Evolutionary conservation across 1,140 invertebrate species (phyloP), one percentile per base, ranked within the genome.

Genomic region (Teleopsis dalmanni): DNA sequence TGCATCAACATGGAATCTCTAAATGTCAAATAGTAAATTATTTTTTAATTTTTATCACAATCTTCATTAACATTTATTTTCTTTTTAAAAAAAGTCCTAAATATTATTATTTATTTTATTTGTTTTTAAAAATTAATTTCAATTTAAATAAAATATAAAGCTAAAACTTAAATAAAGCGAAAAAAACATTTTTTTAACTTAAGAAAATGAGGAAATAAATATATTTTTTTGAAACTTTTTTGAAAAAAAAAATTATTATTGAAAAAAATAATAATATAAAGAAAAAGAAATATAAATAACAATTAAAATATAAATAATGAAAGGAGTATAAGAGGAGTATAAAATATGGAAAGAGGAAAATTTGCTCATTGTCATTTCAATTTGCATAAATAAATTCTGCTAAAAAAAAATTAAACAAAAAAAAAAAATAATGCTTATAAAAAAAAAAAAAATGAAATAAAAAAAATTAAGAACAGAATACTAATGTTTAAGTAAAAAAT

Each of bases 221-320:
- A 65, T 65, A 65, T 65, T 65, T 65, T 65, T 65, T 65, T 65
- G 62, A 65, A 56, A 62, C 57, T 56, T 65, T 64, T 65, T 65
- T 59, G 54, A 60, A n/a, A 45, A 46, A 22, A 31, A 44, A 33
- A 34, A 22, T n/a, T n/a, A n/a, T n/a, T n/a, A n/a, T n/a, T n/a
- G n/a, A n/a, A n/a, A n/a, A n/a, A n/a, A 33, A 43, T n/a, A 13
- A 13, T 34, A 34, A 33, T 33, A 44, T 22, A 44, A 27, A 44
- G 5, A 33, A 33, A 33, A 44, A 16, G 22, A 36, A 26, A 36
- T 25, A 26, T 9, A 23, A 26, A 16, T 35, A 34, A 46, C 18
- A 45, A 45, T 52, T 50, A 53, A 48, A 56, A 50, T 36, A 51
- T 49, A 57, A 44, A 35, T 27, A 31, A 40, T 43, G 40, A 42